These are phyloP conservation scores for Proales similis DNA, from an alignment of 1,140 invertebrate genomes.

Conservation along the genomic window DNA sequence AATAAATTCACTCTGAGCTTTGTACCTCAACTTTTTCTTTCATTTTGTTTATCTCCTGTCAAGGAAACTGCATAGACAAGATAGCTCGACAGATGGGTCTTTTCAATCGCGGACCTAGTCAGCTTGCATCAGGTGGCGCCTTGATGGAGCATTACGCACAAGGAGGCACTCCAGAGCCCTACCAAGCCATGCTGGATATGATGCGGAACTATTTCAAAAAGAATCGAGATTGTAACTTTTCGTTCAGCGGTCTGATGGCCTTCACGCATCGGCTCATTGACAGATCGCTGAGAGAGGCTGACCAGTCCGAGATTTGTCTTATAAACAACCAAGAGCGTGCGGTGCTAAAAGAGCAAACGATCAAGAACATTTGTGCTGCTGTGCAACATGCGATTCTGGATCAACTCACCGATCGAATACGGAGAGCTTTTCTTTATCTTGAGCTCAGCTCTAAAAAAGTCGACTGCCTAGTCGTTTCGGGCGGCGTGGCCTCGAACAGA, in stretches of 20 bases:
- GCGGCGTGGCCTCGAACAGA: slow-evolving; percentile 87
- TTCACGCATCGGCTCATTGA: slow-evolving; percentile 55
- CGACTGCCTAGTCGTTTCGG: slow-evolving; percentile 65
- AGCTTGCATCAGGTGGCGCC: slow-evolving; percentile 67
- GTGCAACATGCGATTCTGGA: slow-evolving; percentile 7
- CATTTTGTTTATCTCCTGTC: background rate
- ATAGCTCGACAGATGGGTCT: slow-evolving; percentile 75
- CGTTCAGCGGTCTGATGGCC: slow-evolving; percentile 68
- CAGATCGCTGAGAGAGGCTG: slow-evolving; percentile 43
- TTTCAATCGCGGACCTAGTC: slow-evolving; percentile 67
- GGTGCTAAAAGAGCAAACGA: background rate
- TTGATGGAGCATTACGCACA: slow-evolving; percentile 74
- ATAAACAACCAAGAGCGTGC: background rate
- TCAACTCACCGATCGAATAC: slow-evolving; percentile 12
- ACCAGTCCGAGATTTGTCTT: slow-evolving; percentile 3
- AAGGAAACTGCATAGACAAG: slow-evolving; percentile 49
- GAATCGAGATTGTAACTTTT: slow-evolving; percentile 68
- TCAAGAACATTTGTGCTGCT: slow-evolving; percentile 15
- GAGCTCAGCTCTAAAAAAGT: slow-evolving; percentile 4
- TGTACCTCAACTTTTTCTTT: background rate
- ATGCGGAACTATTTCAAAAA: slow-evolving; percentile 32
- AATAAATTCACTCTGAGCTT: background rate
- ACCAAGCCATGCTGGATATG: slow-evolving; percentile 57
- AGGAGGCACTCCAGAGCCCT: slow-evolving; percentile 62
- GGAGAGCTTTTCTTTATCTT: slow-evolving; percentile 21